Evolutionary conservation across 2,113 vertebrate genomes (phyloP), one percentile per base, ranked within the genome.

Genomic region (Neodon shergylaensis): DNA sequence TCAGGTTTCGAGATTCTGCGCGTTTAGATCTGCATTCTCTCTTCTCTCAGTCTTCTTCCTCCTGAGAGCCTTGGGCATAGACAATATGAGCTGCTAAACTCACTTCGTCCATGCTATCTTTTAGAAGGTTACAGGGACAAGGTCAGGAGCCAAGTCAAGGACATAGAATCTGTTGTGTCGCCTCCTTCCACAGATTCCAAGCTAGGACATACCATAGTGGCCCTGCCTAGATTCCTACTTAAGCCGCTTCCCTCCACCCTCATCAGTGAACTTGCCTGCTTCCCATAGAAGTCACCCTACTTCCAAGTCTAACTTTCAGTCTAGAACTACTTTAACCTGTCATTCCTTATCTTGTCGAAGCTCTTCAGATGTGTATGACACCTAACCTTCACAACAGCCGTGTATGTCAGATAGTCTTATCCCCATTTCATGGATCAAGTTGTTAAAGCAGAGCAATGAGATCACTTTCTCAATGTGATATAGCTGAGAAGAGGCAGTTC

Each of bases 401-500:
- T 52, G 31, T 58, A 49, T 47, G 12, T 9, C 47, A 73, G 33
- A 31, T 63, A 21, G 66, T n/a, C 36, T 87, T 92, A 33, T 47
- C 39, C 39, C 12, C 21, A 63, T 49, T n/a, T 86, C 96, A 87
- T 54, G 95, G 66, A 86, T 28, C 2, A 47, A 31, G 49, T 77
- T 91, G 68, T 54, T 91, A 78, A 92, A 73, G 9, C 49, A 54
- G 9, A 73, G 31, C 70, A 24, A 68, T 39, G 73, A 78, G 77
- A 16, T 79, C 47, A 88, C 8, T 93, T 90, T 19, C 83, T 76
- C 91, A 91, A 66, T 19, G 26, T 83, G 82, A 91, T 74, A 90
- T 4, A 84, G 65, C 68, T 72, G 85, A 70, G 47, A 91, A 78
- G 13, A 79, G 22, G 79, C 91, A 63, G 68, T 88, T 47, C 16